Evolutionary conservation across 2,797 vertebrate genomes (phyloP), one percentile per base, ranked within the genome.

Genomic region (Percopsis omiscomaycus): DNA sequence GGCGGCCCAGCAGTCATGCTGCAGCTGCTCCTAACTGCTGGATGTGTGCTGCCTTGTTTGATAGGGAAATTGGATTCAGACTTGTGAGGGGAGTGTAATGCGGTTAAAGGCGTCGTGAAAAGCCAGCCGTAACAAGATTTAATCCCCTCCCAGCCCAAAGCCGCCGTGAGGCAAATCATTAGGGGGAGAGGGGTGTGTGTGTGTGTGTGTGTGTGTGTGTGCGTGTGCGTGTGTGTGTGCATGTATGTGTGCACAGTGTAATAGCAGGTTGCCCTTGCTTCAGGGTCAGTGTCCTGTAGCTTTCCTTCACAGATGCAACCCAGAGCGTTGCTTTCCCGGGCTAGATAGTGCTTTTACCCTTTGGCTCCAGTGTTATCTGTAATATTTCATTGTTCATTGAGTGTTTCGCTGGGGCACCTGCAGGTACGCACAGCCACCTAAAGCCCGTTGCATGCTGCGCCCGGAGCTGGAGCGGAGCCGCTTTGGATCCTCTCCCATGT

Each of bases 91-190:
- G 75, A 80, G 61, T 29, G 70, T 92, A 91, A 91, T 89, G 78
- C 53, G 30, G 86, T 89, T 92, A 89, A 87, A 89, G 79, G 77
- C 74, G 73, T 86, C 86, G 87, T 84, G 86, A 89, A 90, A 89
- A 90, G 85, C 75, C 77, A 78, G 80, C 76, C 52, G 74, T 89
- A 90, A 91, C 83, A 86, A 78, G 89, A 89, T 90, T 89, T 90
- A 74, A 78, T 77, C 78, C 80, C 83, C 74, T 59, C 69, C 68
- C 59, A 44, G 64, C 71, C 86, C 78, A 89, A 75, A 82, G 74
- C 81, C 73, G 79, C 80, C 85, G 64, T 89, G 67, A 90, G 83
- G 85, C 76, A 11, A 77, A 81, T 87, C 80, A 88, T 91, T 89
- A 89, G 73, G 61, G 77, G 64, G 64, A 79, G 61, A 66, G 56